Evolutionary conservation across 2,113 vertebrate genomes (phyloP).

Genomic region (Nyctibius bracteatus): DNA sequence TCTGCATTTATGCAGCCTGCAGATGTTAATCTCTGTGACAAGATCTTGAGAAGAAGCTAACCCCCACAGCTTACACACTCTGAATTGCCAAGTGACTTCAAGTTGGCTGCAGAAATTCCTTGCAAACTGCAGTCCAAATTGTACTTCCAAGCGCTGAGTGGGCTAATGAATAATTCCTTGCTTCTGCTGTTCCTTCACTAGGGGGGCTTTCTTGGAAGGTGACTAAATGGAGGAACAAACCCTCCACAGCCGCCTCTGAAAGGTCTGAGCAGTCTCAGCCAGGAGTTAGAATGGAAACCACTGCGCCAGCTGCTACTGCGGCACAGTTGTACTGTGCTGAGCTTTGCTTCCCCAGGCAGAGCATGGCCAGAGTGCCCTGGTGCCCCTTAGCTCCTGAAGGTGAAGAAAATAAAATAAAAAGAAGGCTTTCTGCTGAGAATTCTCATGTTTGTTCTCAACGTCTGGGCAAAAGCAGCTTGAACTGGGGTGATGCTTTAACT

Average conservation of each 20-base stretch:
- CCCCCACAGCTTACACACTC: background rate
- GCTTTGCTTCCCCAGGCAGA: background rate
- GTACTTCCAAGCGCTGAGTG: background rate
- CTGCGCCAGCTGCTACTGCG: background rate
- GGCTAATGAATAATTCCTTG: background rate
- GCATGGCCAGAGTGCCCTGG: background rate
- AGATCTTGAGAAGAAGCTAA: background rate
- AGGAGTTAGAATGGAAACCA: background rate
- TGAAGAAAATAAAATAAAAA: background rate
- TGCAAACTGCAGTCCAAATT: background rate
- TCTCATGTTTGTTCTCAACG: background rate
- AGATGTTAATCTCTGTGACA: background rate
- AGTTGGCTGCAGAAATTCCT: background rate
- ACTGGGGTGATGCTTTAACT: background rate
- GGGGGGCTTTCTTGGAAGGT: background rate
- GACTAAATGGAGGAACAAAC: background rate
- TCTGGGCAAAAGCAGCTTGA: background rate
- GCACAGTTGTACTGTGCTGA: background rate
- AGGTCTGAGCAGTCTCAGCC: background rate
- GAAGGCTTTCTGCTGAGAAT: background rate
- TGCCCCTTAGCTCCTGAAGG: background rate
- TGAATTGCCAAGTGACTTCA: background rate
- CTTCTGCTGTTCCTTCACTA: background rate
- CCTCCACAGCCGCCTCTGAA: background rate
- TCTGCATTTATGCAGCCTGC: background rate